phyloP scores from a whole-genome alignment of 2,888 invertebrate genomes.

The Agrenia bidenticulata region DNA sequence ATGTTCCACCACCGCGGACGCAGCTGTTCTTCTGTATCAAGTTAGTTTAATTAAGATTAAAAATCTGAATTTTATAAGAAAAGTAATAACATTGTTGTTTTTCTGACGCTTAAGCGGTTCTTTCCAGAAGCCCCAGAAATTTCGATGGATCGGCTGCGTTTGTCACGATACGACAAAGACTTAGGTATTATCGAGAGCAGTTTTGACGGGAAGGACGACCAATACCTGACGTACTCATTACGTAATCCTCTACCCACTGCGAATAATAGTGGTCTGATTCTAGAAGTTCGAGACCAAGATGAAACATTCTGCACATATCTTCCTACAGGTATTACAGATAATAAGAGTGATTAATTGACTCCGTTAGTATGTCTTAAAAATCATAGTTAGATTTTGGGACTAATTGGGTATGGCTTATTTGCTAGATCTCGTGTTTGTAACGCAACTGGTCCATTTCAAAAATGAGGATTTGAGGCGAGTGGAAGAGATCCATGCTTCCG shows the following conservation, averaged over 20 bases:
- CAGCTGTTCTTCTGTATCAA: slow-evolving; percentile 55
- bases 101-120: slow-evolving; percentile 62
- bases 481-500: slow-evolving; percentile 22
- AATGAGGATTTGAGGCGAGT: slow-evolving; percentile 13
- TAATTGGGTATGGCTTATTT: not conserved
- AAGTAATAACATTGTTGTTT: no score
- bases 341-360: no score
- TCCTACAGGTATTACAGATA: not conserved
- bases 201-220: slow-evolving; percentile 64
- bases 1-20: slow-evolving; percentile 64
- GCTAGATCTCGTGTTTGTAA: slow-evolving; percentile 28
- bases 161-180: slow-evolving; percentile 69
- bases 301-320: not conserved
- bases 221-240: slow-evolving; percentile 54
- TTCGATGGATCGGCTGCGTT: slow-evolving; percentile 65
- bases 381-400: no score
- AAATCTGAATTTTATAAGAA: no score
- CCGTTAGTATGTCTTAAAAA: no score
- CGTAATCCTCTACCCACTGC: slow-evolving; percentile 56
- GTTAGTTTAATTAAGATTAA: no score
- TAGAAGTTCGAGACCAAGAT: slow-evolving; percentile 59
- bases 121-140: slow-evolving; percentile 64
- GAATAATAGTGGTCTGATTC: slow-evolving; percentile 63
- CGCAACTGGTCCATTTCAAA: slow-evolving; percentile 17
- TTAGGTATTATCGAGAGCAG: slow-evolving; percentile 68